phyloP scores from a whole-genome alignment of 2,888 invertebrate genomes.

The Achlya flavicornis region DNA sequence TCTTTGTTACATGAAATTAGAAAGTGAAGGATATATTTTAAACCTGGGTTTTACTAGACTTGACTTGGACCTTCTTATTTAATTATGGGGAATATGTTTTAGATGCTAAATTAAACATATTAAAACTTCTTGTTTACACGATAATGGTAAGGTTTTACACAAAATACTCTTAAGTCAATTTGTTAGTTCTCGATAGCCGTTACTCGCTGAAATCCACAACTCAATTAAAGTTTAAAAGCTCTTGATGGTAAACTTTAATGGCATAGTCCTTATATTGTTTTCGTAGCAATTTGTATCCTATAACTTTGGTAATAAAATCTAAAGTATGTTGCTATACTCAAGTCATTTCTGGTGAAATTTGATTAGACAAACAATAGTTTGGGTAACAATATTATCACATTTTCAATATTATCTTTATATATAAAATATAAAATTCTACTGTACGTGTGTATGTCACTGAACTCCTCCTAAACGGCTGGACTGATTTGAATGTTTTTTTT shows the following conservation, averaged over 20 bases:
- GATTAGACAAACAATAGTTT: too few relatives aligned
- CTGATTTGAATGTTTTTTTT: too few relatives aligned
- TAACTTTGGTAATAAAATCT: conserved; percentile 18
- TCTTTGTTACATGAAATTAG: too few relatives aligned
- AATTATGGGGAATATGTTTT: too few relatives aligned
- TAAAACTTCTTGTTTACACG: neutral
- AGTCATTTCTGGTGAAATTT: neutral
- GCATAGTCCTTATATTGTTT: conserved; percentile 30
- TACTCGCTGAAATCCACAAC: conserved; percentile 69
- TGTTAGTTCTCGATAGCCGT: conserved; percentile 61
- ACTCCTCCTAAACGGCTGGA: too few relatives aligned
- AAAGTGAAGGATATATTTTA: too few relatives aligned
- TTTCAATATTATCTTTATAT: too few relatives aligned
- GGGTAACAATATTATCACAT: too few relatives aligned
- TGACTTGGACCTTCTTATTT: too few relatives aligned
- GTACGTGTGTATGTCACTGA: too few relatives aligned
- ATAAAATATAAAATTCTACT: too few relatives aligned
- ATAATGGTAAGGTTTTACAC: neutral
- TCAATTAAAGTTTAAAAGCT: conserved; percentile 75
- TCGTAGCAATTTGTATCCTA: conserved; percentile 17
- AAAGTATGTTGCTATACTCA: neutral
- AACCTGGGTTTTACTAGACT: too few relatives aligned
- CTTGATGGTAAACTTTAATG: conserved; percentile 61
- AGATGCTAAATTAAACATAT: neutral
- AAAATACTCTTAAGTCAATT: conserved; percentile 55